Percentiles rank a stretch among this genome's conserved stretches.
These are phyloP conservation scores for Archips xylosteana DNA, from an alignment of 2,888 invertebrate species.

Conservation along the genomic window DNA sequence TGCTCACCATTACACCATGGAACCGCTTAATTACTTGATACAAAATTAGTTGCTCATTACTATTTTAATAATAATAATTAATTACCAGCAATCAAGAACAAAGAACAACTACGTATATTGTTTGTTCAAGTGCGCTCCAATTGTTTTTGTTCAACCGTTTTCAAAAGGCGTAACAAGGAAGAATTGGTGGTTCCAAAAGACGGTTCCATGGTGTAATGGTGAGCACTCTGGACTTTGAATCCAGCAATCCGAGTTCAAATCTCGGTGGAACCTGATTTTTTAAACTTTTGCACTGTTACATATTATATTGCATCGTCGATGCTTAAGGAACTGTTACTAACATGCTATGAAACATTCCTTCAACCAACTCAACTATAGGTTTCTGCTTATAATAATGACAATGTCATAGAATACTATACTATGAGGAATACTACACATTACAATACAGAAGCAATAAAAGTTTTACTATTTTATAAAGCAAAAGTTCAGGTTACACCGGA, in stretches of 20 bases:
- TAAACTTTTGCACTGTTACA: too few species aligned
- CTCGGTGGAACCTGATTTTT: constrained; percentile 85
- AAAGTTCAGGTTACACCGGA: constrained; percentile 82
- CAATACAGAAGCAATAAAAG: too few species aligned
- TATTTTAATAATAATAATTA: not conserved
- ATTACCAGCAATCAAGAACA: not conserved
- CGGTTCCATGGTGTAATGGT: constrained; percentile 40
- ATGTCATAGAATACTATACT: too few species aligned
- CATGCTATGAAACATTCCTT: too few species aligned
- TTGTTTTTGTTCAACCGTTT: not conserved
- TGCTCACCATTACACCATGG: constrained; percentile 88
- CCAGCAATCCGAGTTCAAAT: constrained; percentile 89
- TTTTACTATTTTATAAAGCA: too few species aligned
- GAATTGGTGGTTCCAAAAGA: not conserved
- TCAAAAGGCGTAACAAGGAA: not conserved
- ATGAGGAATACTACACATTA: too few species aligned
- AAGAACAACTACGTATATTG: not conserved
- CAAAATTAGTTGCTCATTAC: not conserved
- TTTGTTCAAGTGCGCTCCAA: not conserved
- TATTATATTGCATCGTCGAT: too few species aligned
- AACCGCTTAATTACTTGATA: constrained; percentile 29
- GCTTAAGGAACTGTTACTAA: too few species aligned
- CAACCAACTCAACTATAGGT: too few species aligned
- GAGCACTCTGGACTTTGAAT: constrained; percentile 87
- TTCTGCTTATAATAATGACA: too few species aligned